Base-by-base conservation (phyloP, 1,140 invertebrate genomes). In the Polyergus mexicanus region DNA sequence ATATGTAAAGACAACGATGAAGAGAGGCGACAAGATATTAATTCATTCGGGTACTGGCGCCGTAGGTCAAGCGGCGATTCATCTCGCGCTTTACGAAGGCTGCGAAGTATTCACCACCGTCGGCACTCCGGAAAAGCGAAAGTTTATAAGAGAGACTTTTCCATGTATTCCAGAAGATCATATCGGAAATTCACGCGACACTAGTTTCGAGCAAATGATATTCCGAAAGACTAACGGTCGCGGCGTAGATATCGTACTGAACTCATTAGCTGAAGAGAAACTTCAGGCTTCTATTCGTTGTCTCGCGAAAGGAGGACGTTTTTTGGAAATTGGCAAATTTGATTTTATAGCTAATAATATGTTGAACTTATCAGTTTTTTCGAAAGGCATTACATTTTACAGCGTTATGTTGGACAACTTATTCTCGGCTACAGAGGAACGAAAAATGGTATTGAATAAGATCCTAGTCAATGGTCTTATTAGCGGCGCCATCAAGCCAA, bases 301-400 rank as follows among this genome's bases (percentile, higher is more conserved):
- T 91, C 95, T 99, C 1, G 96, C 96, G 1, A 93, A 94, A 63
- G 94, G 95, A 7, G 97, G 97, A 0, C 95, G 96, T 22, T 98
- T 98, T 92, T 91, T 98, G 2, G 97, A 98, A 94, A 97, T 98
- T 54, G 97, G 97, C 13, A 98, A 97, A 90, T 97, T 97, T 84
- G 97, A 98, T 93, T 95, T 97, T 93, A 95, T 97, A 85, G 95
- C 96, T 66, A 96, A 97, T 85, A 96, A 95, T 28, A 93, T 95
- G n/a, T 94, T 97, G 47, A 96, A 96, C 92, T 97, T 97, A 96
- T 95, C 97, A 65, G 95, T 97, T 56, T 98, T 99, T 94, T 95
- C 97, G 47, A 97, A 97, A 81, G 98, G 98, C 92, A 97, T 97
- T 4, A 98, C 97, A 92, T 97, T 98, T 93, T 96, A 97, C 91